Percentiles rank a stretch among this genome's conserved stretches.
Evolutionary conservation across 2,888 invertebrate genomes (phyloP).

Genomic region (Panopea generosa): DNA sequence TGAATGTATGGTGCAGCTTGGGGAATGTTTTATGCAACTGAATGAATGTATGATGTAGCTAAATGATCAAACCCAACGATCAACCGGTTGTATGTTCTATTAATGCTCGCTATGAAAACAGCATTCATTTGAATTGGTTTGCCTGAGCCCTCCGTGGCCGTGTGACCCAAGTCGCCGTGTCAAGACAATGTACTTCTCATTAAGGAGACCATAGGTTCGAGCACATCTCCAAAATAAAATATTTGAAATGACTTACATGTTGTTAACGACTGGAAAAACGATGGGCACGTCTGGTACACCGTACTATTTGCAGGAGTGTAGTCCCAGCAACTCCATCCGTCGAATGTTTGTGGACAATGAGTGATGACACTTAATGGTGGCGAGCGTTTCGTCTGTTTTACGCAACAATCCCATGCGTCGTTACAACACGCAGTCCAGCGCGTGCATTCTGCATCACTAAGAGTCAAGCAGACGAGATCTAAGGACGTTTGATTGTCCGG

Average conservation of each 20-base stretch:
- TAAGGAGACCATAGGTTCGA: too few species aligned
- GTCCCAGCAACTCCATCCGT: constrained; percentile 79
- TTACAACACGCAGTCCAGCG: constrained; percentile 72
- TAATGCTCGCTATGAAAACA: too few species aligned
- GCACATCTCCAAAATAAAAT: too few species aligned
- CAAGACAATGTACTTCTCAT: too few species aligned
- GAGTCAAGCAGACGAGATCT: constrained; percentile 61
- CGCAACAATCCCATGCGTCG: constrained; percentile 70
- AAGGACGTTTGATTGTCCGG: constrained; percentile 21
- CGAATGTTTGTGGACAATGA: constrained; percentile 77
- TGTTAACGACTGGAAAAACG: constrained; percentile 53
- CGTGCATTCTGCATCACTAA: constrained; percentile 66
- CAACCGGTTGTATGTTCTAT: too few species aligned
- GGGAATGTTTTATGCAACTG: too few species aligned
- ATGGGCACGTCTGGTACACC: constrained; percentile 68
- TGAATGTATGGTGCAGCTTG: too few species aligned
- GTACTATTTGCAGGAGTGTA: constrained; percentile 60
- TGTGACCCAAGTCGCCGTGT: too few species aligned
- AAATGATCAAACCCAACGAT: too few species aligned
- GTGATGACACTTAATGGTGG: constrained; percentile 27
- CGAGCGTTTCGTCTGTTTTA: constrained; percentile 50
- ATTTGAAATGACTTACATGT: constrained; percentile 5
- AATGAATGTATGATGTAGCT: too few species aligned
- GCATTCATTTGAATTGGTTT: too few species aligned
- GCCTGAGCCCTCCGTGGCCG: too few species aligned